A percentile compares a stretch with the other conserved stretches of the same genome.
phyloP scores from a whole-genome alignment of 2,797 vertebrate species.

The Vireo griseus region DNA sequence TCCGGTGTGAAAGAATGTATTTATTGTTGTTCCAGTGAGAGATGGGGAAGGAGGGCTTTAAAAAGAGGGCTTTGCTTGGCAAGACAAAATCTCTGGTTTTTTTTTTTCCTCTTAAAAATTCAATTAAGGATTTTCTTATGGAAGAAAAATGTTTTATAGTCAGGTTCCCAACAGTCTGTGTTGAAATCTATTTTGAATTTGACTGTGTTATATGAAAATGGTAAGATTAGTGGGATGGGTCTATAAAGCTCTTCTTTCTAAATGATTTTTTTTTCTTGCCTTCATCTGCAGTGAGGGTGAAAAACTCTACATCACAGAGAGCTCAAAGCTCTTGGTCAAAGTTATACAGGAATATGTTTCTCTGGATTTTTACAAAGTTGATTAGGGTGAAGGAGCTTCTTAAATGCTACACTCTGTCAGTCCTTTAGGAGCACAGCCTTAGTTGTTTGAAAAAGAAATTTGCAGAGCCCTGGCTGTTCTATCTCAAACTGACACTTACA shows the following conservation, averaged over 20 bases:
- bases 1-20: conserved; percentile 35
- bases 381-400: conserved; percentile 26
- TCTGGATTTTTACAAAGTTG: conserved; percentile 14
- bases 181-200: conserved; percentile 21
- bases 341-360: background rate
- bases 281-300: background rate
- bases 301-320: background rate
- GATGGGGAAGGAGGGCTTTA: background rate
- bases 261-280: background rate
- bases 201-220: conserved; percentile 2
- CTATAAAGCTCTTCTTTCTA: conserved; percentile 5
- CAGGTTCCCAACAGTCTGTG: background rate
- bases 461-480: conserved; percentile 45
- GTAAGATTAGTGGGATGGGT: conserved; percentile 9
- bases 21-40: conserved; percentile 29
- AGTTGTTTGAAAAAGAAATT: conserved; percentile 46
- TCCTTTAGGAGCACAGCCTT: background rate
- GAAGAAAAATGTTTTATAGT: background rate
- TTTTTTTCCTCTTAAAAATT: background rate
- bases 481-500: conserved; percentile 56
- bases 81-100: background rate
- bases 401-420: background rate
- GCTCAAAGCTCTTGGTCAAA: conserved; percentile 16
- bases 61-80: background rate
- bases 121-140: background rate